A percentile compares a stretch with the other conserved stretches of the same genome.
These are phyloP conservation scores for Heliconius charithonia DNA, from an alignment of 2,888 invertebrate genomes.

Conservation along the genomic window DNA sequence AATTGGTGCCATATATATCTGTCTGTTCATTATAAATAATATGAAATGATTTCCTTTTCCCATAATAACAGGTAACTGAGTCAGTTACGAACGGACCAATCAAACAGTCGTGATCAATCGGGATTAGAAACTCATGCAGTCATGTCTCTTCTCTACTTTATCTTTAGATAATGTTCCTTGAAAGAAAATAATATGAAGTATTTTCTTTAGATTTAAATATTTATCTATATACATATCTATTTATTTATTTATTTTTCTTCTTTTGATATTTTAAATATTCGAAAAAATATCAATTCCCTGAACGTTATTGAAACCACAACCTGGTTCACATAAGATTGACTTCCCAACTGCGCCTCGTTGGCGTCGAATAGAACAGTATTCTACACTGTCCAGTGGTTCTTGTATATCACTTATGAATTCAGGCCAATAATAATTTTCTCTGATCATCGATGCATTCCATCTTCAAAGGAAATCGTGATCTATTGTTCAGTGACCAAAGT, in stretches of 20 bases:
- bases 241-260: no score
- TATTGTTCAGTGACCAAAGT: slow-evolving; percentile 50
- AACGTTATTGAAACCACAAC: background rate
- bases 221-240: no score
- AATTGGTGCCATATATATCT: background rate
- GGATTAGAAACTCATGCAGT: background rate
- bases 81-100: background rate
- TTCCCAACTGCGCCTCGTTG: background rate
- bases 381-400: slow-evolving; percentile 48
- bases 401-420: slow-evolving; percentile 52
- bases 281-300: background rate
- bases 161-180: background rate
- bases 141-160: background rate
- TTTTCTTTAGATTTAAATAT: background rate
- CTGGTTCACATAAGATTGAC: no score
- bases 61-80: slow-evolving; percentile 1
- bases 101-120: slow-evolving; percentile 6
- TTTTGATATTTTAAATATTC: background rate
- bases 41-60: background rate
- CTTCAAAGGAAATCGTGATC: slow-evolving; percentile 55
- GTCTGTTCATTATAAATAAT: background rate
- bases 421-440: slow-evolving; percentile 53
- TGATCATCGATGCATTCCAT: slow-evolving; percentile 48
- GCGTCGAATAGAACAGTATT: slow-evolving; percentile 42
- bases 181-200: background rate